Evolutionary conservation across 2,113 vertebrate genomes (phyloP).

Genomic region (Halcyon malimbica): DNA sequence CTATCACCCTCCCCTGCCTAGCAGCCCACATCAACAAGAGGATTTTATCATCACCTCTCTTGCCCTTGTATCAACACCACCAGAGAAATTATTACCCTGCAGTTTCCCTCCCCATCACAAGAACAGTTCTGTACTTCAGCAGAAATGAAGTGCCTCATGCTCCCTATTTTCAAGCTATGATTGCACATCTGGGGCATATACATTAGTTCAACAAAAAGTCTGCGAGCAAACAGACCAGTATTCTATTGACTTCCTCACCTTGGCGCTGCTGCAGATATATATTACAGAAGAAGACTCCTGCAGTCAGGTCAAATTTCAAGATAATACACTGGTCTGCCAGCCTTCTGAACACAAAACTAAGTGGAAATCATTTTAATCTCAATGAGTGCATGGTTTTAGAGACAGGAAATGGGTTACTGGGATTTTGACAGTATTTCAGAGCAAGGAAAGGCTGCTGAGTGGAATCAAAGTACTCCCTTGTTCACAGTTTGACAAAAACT

Average conservation of each 20-base stretch:
- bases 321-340: neutral
- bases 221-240: neutral
- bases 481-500: neutral
- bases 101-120: neutral
- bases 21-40: neutral
- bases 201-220: neutral
- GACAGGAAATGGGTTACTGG: neutral
- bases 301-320: neutral
- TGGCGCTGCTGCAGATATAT: neutral
- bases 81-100: neutral
- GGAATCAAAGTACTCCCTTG: neutral
- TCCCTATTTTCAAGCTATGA: neutral
- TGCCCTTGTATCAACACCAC: fast-evolving
- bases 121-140: neutral
- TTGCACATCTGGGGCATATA: neutral
- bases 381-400: neutral
- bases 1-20: neutral
- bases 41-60: neutral
- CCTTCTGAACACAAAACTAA: neutral
- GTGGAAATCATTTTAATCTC: conserved; percentile 5
- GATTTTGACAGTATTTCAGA: neutral
- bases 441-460: neutral
- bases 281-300: neutral
- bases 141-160: neutral
- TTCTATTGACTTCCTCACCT: neutral